phyloP scores from a whole-genome alignment of 1,140 invertebrate genomes.

The Drosophila yakuba region DNA sequence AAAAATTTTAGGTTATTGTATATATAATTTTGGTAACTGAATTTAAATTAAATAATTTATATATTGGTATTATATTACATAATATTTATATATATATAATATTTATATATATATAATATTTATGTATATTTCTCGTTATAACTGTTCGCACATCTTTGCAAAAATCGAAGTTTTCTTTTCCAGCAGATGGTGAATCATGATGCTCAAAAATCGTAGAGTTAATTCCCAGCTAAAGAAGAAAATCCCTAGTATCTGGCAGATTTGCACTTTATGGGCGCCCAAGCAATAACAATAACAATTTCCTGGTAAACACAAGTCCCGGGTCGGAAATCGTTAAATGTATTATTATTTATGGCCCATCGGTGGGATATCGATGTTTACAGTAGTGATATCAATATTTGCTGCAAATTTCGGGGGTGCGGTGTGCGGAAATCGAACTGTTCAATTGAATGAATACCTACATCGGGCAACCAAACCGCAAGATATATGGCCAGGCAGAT shows the following conservation, averaged over 20 bases:
- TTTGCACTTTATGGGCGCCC: constrained; percentile 33
- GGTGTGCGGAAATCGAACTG: background rate
- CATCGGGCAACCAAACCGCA: constrained; percentile 2
- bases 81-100: too few relatives aligned
- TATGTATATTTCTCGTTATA: too few relatives aligned
- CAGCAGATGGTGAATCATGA: constrained; percentile 7
- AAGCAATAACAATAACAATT: constrained; percentile 35
- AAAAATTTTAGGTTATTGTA: too few relatives aligned
- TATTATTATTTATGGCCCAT: constrained; percentile 66
- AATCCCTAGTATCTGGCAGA: background rate
- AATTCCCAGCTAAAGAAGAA: constrained; percentile 3
- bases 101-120: too few relatives aligned
- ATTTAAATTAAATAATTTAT: too few relatives aligned
- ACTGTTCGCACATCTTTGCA: background rate
- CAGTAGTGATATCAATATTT: constrained; percentile 68
- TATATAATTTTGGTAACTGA: background rate
- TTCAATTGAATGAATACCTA: constrained; percentile 1
- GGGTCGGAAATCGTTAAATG: constrained; percentile 45
- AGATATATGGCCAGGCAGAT: constrained; percentile 8
- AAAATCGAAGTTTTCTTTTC: background rate
- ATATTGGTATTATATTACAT: too few relatives aligned
- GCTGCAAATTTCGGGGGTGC: constrained; percentile 10
- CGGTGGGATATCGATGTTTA: constrained; percentile 52
- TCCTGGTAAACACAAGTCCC: constrained; percentile 24
- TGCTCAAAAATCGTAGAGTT: background rate